Evolutionary conservation across 2,113 vertebrate genomes (phyloP), one percentile per base, ranked within the genome.

Genomic region (Gyps fulvus): DNA sequence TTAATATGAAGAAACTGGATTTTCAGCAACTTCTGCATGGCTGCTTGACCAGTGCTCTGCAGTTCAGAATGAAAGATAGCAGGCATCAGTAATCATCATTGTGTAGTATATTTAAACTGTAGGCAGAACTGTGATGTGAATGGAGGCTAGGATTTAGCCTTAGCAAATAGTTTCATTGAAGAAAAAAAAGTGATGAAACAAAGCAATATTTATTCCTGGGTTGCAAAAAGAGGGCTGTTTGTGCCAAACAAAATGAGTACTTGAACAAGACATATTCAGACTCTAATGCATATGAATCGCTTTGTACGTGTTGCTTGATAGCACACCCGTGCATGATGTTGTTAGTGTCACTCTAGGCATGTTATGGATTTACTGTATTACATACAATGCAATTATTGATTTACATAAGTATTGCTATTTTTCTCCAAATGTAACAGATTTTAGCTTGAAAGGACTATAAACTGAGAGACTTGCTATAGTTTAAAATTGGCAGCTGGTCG

Each of bases 401-500:
- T 98, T 98, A 97, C 93, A 97, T 97, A 98, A 98, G 95, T 95
- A 98, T 98, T 98, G 90, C 93, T 90, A 96, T 98, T 98, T 98
- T 94, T 72, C 89, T 90, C 85, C 83, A 93, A 97, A 95, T 90
- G 88, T 96, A 98, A 98, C 98, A 98, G 97, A 98, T 98, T 98
- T 98, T 97, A 97, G 91, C 95, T 98, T 97, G 97, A 98, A 98
- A 98, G 97, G 96, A 97, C 94, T 94, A 97, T 98, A 98, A 98
- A 98, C 93, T 96, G 95, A 97, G 96, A 98, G 96, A 92, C 96
- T 97, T 95, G 90, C 98, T 97, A 95, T 96, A 97, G 98, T 98
- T 98, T 98, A 98, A 98, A 99, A 98, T 98, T 99, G 98, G 99
- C 99, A 99, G 98, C 99, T 99, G 99, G 98, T 97, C 96, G 98